Conservation (phyloP, 2,797 vertebrate species). For the Zenarchopterus dispar region DNA sequence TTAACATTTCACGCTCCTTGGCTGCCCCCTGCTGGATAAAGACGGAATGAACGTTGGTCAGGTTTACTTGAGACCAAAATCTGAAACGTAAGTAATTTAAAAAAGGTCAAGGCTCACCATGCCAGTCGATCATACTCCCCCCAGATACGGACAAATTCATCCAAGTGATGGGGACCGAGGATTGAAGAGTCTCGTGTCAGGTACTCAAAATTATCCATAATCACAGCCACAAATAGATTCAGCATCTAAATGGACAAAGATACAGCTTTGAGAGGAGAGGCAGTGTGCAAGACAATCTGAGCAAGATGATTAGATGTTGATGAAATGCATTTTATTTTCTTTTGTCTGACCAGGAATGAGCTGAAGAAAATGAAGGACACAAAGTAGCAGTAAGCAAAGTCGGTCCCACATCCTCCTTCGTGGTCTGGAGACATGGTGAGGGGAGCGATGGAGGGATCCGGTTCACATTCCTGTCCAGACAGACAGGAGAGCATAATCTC, state of each 20-base stretch:
- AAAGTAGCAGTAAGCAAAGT: conserved; percentile 97
- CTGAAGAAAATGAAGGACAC: conserved; percentile 99
- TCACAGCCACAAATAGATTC: conserved; percentile 98
- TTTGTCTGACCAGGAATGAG: conserved; percentile 92
- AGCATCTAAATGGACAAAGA: conserved; percentile 86
- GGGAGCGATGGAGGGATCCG: conserved; percentile 81
- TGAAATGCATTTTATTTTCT: neutral
- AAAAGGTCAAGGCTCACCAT: conserved; percentile 82
- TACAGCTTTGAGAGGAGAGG: neutral
- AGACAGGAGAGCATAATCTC: conserved; percentile 99
- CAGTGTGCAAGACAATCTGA: neutral
- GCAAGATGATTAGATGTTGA: neutral
- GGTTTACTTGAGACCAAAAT: neutral
- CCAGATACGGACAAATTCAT: conserved; percentile 98
- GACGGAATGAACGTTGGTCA: conserved; percentile 11
- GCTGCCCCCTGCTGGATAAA: conserved; percentile 69
- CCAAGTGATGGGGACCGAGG: conserved; percentile 96
- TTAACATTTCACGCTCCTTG: conserved; percentile 28
- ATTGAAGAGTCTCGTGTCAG: conserved; percentile 98
- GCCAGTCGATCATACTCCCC: conserved; percentile 96
- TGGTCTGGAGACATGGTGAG: conserved; percentile 86
- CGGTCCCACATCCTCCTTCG: conserved; percentile 92
- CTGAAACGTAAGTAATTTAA: neutral
- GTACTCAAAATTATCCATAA: conserved; percentile 99
- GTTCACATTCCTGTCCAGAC: conserved; percentile 92